phyloP scores from a whole-genome alignment of 2,888 invertebrate genomes.

The Esperia sulphurella region DNA sequence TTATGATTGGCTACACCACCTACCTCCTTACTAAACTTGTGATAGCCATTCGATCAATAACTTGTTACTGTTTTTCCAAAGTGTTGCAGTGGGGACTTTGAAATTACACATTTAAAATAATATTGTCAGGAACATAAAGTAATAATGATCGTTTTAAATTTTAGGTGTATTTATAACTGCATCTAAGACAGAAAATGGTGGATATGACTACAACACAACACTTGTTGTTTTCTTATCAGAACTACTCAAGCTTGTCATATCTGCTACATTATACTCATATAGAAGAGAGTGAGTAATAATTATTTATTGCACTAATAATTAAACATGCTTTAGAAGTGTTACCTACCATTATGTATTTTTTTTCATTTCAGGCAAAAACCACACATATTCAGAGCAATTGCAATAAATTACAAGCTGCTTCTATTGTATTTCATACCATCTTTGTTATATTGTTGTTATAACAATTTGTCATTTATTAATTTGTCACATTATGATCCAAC shows the following conservation, averaged over 20 bases:
- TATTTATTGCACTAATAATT: background rate
- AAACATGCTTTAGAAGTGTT: too few relatives aligned
- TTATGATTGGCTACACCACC: background rate
- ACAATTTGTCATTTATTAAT: constrained; percentile 95
- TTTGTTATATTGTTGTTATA: constrained; percentile 94
- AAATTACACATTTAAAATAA: too few relatives aligned
- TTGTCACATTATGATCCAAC: constrained; percentile 95
- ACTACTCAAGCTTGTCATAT: constrained; percentile 88
- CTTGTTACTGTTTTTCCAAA: background rate
- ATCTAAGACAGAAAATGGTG: constrained; percentile 89
- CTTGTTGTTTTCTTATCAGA: constrained; percentile 94
- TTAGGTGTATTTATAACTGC: constrained; percentile 94
- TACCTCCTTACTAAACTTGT: too few relatives aligned
- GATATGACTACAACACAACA: constrained; percentile 92
- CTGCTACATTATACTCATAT: constrained; percentile 83
- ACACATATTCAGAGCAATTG: constrained; percentile 76
- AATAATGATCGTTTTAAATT: constrained; percentile 29
- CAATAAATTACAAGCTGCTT: constrained; percentile 82
- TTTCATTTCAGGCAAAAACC: constrained; percentile 80
- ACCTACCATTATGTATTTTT: background rate
- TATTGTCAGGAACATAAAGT: too few relatives aligned
- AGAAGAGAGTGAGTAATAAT: constrained; percentile 59
- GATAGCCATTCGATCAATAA: too few relatives aligned
- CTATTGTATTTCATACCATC: constrained; percentile 94
- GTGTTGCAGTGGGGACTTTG: too few relatives aligned